A percentile compares a stretch with the other conserved stretches of the same genome.
These are phyloP conservation scores for Mechanitis messenoides DNA, from an alignment of 2,888 invertebrate species.

Conservation along the genomic window DNA sequence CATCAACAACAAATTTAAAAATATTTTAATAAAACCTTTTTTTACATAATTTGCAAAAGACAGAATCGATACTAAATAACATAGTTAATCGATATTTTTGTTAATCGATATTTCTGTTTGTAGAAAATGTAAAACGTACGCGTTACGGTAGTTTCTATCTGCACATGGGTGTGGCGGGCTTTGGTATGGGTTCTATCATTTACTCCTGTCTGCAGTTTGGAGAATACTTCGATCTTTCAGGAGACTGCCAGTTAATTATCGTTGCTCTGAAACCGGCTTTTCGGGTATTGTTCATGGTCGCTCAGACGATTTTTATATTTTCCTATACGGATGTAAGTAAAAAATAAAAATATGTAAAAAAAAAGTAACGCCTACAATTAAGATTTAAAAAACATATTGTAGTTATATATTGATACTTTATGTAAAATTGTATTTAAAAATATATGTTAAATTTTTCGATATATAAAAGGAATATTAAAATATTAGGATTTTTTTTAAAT, in stretches of 20 bases:
- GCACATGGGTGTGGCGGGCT: conserved; percentile 79
- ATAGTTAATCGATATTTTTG: too few relatives aligned
- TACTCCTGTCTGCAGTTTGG: conserved; percentile 83
- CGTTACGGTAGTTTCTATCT: conserved; percentile 79
- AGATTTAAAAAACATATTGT: not conserved
- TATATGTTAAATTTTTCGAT: too few relatives aligned
- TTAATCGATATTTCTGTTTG: too few relatives aligned
- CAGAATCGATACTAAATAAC: too few relatives aligned
- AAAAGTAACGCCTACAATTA: not conserved
- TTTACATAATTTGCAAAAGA: too few relatives aligned
- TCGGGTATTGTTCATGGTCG: conserved; percentile 79
- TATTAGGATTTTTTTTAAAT: too few relatives aligned
- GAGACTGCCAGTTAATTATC: conserved; percentile 77
- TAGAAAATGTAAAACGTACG: conserved; percentile 44
- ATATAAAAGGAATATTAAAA: too few relatives aligned
- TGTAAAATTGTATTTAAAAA: too few relatives aligned
- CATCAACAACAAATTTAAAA: not conserved
- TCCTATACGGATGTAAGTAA: conserved; percentile 80
- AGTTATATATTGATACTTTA: not conserved
- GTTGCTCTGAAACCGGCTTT: conserved; percentile 79
- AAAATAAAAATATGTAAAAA: not conserved
- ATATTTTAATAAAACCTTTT: too few relatives aligned
- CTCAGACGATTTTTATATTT: conserved; percentile 84
- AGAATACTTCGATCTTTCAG: conserved; percentile 81
- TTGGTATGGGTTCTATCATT: conserved; percentile 83